A percentile compares a stretch with the other conserved stretches of the same genome.
These are phyloP conservation scores for Eupithecia subumbrata DNA, from an alignment of 2,888 invertebrate species.

Conservation along the genomic window DNA sequence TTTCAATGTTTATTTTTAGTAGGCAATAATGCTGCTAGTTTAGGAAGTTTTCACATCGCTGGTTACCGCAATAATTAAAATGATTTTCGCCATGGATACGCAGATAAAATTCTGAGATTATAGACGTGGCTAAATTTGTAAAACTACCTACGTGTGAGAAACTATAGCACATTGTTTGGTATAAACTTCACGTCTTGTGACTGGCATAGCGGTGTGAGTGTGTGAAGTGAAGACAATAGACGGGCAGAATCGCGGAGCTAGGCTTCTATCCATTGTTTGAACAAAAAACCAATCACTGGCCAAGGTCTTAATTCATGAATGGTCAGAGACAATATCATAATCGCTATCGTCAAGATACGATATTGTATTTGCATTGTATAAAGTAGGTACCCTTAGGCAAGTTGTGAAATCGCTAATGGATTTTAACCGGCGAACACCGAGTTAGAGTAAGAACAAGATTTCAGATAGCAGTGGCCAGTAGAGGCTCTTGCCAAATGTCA, in stretches of 20 bases:
- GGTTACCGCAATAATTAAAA: constrained; percentile 29
- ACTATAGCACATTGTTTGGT: constrained; percentile 32
- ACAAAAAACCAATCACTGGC: constrained; percentile 41
- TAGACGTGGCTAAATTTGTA: constrained; percentile 25
- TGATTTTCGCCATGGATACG: constrained; percentile 46
- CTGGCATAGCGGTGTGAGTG: constrained; percentile 52
- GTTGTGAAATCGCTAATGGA: constrained; percentile 43
- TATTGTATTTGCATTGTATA: constrained; percentile 40
- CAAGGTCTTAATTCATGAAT: constrained; percentile 29
- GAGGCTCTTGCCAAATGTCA: constrained; percentile 55
- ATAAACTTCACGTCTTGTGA: constrained; percentile 28
- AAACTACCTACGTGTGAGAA: constrained; percentile 30
- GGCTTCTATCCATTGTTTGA: constrained; percentile 35
- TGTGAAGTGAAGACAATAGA: constrained; percentile 47
- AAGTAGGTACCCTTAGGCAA: constrained; percentile 38
- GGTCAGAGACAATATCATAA: constrained; percentile 33
- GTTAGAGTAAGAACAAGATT: constrained; percentile 46
- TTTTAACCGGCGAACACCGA: constrained; percentile 37
- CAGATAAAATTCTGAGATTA: constrained; percentile 39
- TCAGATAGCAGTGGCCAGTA: constrained; percentile 43
- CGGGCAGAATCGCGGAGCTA: constrained; percentile 33
- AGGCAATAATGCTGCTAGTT: neutral
- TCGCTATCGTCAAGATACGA: constrained; percentile 9
- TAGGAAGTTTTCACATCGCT: constrained; percentile 1
- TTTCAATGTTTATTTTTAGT: neutral